These are phyloP conservation scores for Theristicus caerulescens DNA, from an alignment of 2,113 vertebrate genomes.

Conservation along the genomic window DNA sequence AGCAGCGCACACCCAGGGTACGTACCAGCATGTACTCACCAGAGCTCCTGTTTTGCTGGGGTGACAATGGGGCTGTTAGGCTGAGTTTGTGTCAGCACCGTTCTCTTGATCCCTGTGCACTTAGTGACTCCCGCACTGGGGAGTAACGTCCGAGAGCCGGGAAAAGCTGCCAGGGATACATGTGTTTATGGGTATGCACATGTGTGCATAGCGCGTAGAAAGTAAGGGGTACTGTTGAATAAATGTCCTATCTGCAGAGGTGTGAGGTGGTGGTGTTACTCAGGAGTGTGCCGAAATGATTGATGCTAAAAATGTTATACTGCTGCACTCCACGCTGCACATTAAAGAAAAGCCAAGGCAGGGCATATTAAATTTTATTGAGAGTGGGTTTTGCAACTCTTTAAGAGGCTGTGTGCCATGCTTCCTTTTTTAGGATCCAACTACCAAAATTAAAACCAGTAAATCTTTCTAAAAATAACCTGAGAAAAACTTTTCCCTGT, in stretches of 20 bases:
- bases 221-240: not conserved
- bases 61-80: not conserved
- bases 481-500: conserved; percentile 38
- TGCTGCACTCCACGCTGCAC: conserved; percentile 11
- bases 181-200: not conserved
- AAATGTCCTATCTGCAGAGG: not conserved
- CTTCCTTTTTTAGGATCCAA: conserved; percentile 57
- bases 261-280: not conserved
- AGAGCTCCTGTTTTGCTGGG: not conserved
- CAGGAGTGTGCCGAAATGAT: conserved; percentile 23
- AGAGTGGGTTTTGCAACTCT: conserved; percentile 61
- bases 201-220: not conserved
- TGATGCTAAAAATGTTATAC: conserved; percentile 40
- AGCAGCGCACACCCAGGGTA: not conserved
- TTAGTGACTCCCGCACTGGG: not conserved
- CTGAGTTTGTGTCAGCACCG: not conserved
- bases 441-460: conserved; percentile 62
- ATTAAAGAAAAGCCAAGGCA: conserved; percentile 55
- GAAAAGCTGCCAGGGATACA: not conserved
- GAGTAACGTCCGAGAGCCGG: not conserved
- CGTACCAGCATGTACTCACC: not conserved
- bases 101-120: not conserved
- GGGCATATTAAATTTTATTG: conserved; percentile 58
- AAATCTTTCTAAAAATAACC: conserved; percentile 67
- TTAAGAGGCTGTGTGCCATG: conserved; percentile 54